These are phyloP conservation scores for Macquaria australasica DNA, from an alignment of 2,113 vertebrate genomes.

Conservation along the genomic window DNA sequence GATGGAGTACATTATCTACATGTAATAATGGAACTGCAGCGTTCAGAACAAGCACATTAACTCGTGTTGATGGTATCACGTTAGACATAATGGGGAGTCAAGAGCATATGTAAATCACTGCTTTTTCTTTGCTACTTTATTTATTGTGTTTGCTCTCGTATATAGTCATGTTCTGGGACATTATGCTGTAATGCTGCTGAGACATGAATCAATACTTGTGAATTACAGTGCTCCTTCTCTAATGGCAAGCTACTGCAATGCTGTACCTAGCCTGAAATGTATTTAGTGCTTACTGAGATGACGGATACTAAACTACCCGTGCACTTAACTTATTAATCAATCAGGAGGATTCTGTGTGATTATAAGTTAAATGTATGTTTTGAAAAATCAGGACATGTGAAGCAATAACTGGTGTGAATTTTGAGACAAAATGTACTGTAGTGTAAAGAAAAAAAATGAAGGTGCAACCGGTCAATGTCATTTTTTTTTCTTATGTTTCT, in stretches of 20 bases:
- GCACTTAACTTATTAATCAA: conserved; percentile 8
- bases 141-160: conserved; percentile 32
- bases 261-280: conserved; percentile 42
- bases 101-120: conserved; percentile 28
- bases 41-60: conserved; percentile 23
- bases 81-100: conserved; percentile 32
- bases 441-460: conserved; percentile 4
- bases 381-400: not conserved
- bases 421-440: not conserved
- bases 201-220: conserved; percentile 72
- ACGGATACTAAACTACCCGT: conserved; percentile 28
- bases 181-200: conserved; percentile 59
- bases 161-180: conserved; percentile 39
- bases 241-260: conserved; percentile 41
- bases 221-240: conserved; percentile 62
- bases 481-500: conserved; percentile 21
- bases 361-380: not conserved
- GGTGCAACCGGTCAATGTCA: not conserved
- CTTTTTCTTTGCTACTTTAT: conserved; percentile 33
- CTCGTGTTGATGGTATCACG: conserved; percentile 17
- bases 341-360: not conserved
- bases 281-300: conserved; percentile 42
- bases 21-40: conserved; percentile 22
- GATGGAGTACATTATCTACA: conserved; percentile 7
- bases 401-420: not conserved